These are phyloP conservation scores for Falco novaeseelandiae DNA, from an alignment of 2,797 vertebrate genomes.

Conservation along the genomic window DNA sequence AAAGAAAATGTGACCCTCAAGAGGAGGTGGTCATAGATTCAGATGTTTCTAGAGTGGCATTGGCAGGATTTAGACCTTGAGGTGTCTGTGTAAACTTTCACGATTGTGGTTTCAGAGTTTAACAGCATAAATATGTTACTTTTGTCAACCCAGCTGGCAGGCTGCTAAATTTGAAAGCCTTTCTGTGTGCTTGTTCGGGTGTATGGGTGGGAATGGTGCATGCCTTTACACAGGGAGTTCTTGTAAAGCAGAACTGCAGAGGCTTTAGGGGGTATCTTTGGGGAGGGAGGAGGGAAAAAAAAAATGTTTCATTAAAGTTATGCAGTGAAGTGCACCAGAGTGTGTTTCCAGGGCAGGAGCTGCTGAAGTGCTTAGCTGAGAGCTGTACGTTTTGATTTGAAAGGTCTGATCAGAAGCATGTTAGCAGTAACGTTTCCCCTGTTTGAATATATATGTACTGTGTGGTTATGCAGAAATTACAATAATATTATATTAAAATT, in stretches of 20 bases:
- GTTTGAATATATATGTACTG: neutral
- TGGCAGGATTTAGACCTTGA: neutral
- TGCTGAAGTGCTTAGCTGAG: neutral
- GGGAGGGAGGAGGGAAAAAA: rapidly evolving
- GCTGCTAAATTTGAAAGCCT: neutral
- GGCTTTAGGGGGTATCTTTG: neutral
- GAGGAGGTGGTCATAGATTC: neutral
- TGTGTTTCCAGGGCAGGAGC: neutral
- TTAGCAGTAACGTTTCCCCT: neutral
- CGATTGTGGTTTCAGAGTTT: neutral
- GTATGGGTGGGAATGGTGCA: neutral
- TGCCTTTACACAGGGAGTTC: neutral
- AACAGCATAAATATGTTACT: neutral
- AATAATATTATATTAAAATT: neutral
- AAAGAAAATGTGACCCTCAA: neutral
- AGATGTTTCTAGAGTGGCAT: neutral
- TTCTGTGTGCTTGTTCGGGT: neutral
- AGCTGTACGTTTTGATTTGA: neutral
- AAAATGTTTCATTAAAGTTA: neutral
- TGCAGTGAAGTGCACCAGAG: neutral
- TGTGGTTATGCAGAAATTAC: neutral
- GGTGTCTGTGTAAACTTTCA: neutral
- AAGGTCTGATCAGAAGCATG: neutral
- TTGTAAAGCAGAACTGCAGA: neutral
- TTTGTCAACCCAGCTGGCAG: neutral